Conservation (phyloP, 2,113 vertebrate genomes). For the Rana temporaria region DNA sequence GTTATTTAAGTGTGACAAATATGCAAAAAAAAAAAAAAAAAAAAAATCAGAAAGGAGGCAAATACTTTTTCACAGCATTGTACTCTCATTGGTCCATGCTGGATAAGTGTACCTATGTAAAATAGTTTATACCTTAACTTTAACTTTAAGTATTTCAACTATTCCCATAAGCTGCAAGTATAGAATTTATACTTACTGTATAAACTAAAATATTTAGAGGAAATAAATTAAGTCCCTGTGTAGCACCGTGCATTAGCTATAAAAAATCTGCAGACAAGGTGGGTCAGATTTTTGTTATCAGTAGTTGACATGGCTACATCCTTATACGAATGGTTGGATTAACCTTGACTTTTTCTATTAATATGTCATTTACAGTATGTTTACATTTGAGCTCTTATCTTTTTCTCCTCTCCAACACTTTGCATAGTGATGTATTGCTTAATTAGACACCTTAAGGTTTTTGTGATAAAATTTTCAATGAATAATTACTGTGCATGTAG, state of each 20-base stretch:
- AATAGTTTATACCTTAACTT: no score
- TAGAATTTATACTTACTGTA: no score
- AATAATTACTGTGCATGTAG: slow-evolving; percentile 49
- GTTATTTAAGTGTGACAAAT: no score
- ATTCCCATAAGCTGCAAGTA: no score
- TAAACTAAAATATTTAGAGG: no score
- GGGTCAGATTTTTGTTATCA: neutral
- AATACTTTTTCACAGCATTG: no score
- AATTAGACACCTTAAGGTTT: slow-evolving; percentile 55
- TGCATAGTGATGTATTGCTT: slow-evolving; percentile 50
- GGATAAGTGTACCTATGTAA: no score
- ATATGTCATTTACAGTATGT: slow-evolving; percentile 14
- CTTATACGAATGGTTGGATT: neutral
- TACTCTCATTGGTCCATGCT: no score
- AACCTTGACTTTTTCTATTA: neutral
- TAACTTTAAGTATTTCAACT: no score
- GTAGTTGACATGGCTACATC: neutral
- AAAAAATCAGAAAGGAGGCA: no score
- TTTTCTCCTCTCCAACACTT: neutral
- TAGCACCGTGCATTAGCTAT: neutral
- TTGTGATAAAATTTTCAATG: slow-evolving; percentile 53
- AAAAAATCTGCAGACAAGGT: neutral
- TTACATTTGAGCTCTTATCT: slow-evolving; percentile 10
- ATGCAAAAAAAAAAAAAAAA: no score
- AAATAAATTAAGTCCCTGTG: neutral